Percentiles rank a stretch among this genome's conserved stretches.
These are phyloP conservation scores for Euthynnus affinis DNA, from an alignment of 2,797 vertebrate species.

Conservation along the genomic window DNA sequence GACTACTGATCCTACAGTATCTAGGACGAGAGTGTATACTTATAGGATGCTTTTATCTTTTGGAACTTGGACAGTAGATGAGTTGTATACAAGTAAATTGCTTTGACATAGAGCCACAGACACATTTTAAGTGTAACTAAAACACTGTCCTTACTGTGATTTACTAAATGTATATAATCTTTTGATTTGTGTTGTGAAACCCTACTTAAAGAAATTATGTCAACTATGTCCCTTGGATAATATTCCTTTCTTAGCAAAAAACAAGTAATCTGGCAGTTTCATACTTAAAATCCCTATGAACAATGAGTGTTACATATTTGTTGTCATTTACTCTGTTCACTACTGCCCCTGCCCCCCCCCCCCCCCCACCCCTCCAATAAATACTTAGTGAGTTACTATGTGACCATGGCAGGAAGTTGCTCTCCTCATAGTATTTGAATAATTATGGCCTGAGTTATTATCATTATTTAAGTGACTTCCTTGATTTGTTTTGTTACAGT, in stretches of 20 bases:
- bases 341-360: too few species aligned
- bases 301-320: background rate
- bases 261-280: background rate
- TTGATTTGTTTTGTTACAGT: slow-evolving; percentile 51
- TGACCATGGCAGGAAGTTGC: background rate
- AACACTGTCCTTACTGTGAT: background rate
- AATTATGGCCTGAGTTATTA: slow-evolving; percentile 21
- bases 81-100: background rate
- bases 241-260: background rate
- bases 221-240: slow-evolving; percentile 1
- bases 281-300: background rate
- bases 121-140: background rate
- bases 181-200: background rate
- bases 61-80: background rate
- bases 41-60: background rate
- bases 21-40: background rate
- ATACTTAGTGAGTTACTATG: background rate
- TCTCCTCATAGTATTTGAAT: slow-evolving; percentile 25
- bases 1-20: background rate
- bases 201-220: background rate
- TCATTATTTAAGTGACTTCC: slow-evolving; percentile 26
- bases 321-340: background rate
- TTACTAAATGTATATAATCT: background rate
- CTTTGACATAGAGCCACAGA: background rate
- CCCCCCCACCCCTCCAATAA: too few species aligned